Evolutionary conservation across 1,140 invertebrate genomes (phyloP), one percentile per base, ranked within the genome.

Genomic region (Leptopilina clavipes): DNA sequence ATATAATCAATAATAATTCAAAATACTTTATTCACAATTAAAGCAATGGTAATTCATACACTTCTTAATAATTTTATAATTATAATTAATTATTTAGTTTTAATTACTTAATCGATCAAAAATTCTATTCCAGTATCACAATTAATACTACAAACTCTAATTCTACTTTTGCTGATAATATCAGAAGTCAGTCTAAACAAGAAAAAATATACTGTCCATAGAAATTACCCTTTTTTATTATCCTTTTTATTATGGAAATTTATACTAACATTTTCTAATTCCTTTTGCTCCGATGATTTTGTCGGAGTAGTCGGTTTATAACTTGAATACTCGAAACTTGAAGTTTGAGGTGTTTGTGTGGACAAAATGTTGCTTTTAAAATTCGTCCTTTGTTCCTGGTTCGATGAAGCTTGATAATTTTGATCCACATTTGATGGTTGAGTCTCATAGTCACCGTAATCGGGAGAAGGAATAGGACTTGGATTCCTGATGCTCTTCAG

Each of bases 241-340:
- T 76, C 86, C 6, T 76, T 79, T 52, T 87, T 86, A 9, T 14
- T 74, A 1, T 84, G 81, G 43, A 87, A 88, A 25, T 83, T 83
- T 7, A 65, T 65, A 65, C 19, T 25, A 65, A 80, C 78, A n/a
- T 88, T 85, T 0, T 87, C 83, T 5, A 81, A 11, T 37, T 77
- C 82, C 31, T 78, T 86, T 44, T 86, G 84, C 31, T 85, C 44
- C 0, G 80, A 71, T 9, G 76, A 65, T 22, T 83, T 31, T 0
- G 56, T 22, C 19, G 22, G 12, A 5, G 22, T 84, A 5, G 83
- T 79, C 0, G 85, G 81, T n/a, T 84, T 79, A 75, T 87, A 89
- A 71, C 81, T 82, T 0, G 83, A 82, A 40, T 88, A 89, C 7
- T 83, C 85, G 76, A 88, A 89, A 40, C 54, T 84, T 70, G 86